phyloP scores from a whole-genome alignment of 2,113 vertebrate species.

The Mormyrus lacerda region DNA sequence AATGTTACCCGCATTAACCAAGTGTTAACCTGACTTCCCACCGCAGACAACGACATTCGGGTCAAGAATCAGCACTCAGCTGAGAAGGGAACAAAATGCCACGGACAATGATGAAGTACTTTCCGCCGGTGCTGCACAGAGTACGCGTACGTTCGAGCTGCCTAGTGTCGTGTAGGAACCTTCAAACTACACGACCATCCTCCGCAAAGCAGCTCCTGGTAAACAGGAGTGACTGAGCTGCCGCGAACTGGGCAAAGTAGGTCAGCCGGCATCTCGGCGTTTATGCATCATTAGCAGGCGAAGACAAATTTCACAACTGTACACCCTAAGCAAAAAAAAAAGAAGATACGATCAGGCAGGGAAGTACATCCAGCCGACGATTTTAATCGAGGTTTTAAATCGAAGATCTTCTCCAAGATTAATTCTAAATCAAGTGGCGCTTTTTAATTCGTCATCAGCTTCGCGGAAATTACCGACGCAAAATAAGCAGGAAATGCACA shows the following conservation, averaged over 20 bases:
- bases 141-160: neutral
- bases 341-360: neutral
- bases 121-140: neutral
- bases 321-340: neutral
- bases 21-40: slow-evolving; percentile 7
- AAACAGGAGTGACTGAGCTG: slow-evolving; percentile 57
- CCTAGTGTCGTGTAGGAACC: neutral
- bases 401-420: neutral
- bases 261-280: slow-evolving; percentile 63
- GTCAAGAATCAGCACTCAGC: neutral
- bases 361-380: neutral
- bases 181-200: slow-evolving; percentile 43
- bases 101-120: neutral
- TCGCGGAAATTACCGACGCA: neutral
- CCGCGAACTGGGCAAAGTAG: slow-evolving; percentile 64
- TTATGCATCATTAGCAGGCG: slow-evolving; percentile 48
- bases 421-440: neutral
- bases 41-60: slow-evolving; percentile 14
- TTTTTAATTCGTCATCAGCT: neutral
- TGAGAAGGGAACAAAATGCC: neutral
- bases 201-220: slow-evolving; percentile 49
- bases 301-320: slow-evolving; percentile 32
- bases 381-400: neutral
- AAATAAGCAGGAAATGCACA: neutral
- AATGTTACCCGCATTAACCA: slow-evolving; percentile 16